Evolutionary conservation across 2,113 vertebrate genomes (phyloP).

Genomic region (Indri indri): DNA sequence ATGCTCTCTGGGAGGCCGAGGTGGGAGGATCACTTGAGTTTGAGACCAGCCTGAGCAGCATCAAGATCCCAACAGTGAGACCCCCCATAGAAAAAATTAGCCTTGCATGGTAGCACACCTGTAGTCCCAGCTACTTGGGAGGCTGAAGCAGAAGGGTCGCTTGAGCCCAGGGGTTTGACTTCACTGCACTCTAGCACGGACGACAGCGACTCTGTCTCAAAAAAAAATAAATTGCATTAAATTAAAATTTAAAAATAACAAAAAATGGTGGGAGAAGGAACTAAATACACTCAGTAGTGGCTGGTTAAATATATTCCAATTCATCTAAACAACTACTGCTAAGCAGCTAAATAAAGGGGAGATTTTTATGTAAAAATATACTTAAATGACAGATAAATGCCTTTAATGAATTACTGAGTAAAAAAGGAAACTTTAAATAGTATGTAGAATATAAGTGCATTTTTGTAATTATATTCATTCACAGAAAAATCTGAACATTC

Average conservation of each 20-base stretch:
- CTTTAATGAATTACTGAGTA: background rate
- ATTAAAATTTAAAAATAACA: background rate
- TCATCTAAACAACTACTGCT: background rate
- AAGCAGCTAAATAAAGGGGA: background rate
- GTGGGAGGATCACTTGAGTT: no score
- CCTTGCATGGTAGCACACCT: no score
- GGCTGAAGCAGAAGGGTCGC: no score
- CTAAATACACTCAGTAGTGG: background rate
- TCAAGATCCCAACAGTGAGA: no score
- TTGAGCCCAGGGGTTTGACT: no score
- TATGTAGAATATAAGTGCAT: background rate
- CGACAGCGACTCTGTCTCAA: no score
- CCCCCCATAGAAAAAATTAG: no score
- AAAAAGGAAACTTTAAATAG: background rate
- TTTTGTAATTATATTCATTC: background rate
- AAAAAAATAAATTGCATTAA: no score
- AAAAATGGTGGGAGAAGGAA: background rate
- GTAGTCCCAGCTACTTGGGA: no score
- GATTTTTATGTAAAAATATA: background rate
- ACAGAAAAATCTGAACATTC: background rate
- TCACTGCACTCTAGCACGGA: no score
- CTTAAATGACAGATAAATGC: background rate
- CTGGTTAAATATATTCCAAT: background rate
- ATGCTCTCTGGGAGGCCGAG: no score
- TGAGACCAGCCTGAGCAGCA: no score